Evolutionary conservation across 2,113 vertebrate species (phyloP).

Genomic region (Etia nguti): DNA sequence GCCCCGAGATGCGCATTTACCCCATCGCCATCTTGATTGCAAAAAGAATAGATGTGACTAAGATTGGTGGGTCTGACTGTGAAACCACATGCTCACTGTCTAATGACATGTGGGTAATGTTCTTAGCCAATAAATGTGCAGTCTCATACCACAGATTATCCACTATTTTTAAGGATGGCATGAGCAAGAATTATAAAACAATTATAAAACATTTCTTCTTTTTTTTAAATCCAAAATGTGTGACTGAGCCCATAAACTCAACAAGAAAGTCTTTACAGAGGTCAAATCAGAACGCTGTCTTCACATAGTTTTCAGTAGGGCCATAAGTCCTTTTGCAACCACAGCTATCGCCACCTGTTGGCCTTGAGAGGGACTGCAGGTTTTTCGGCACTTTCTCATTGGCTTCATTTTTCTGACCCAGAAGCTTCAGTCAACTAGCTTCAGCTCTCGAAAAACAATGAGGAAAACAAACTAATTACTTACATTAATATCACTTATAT

Average conservation of each 20-base stretch:
- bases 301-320: too few relatives aligned
- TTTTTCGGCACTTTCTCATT: neutral
- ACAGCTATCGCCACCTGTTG: neutral
- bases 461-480: neutral
- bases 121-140: neutral
- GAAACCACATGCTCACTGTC: neutral
- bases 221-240: neutral
- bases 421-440: neutral
- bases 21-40: neutral
- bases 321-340: neutral
- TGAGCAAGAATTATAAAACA: neutral
- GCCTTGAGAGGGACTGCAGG: neutral
- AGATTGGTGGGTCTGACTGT: neutral
- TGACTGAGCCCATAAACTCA: neutral
- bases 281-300: neutral
- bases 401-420: neutral
- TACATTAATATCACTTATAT: neutral
- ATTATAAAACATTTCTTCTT: neutral
- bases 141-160: neutral
- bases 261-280: neutral
- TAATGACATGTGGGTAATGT: neutral
- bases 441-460: neutral
- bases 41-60: neutral
- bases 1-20: neutral
- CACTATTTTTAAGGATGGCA: neutral